Conservation (phyloP, 2,888 invertebrate species). For the Drosophila meridionalis region DNA sequence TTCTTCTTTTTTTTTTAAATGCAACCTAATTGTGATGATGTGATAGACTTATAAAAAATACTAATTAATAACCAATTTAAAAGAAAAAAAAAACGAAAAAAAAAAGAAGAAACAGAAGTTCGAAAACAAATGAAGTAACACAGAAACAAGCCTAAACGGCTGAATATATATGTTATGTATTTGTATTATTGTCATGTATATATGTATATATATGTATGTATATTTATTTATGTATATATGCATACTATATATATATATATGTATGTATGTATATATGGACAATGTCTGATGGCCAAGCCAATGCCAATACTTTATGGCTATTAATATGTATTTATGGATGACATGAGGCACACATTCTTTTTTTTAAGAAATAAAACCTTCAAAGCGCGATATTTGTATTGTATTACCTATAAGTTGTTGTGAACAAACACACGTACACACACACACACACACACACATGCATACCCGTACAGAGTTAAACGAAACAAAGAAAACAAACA, state of each 20-base stretch:
- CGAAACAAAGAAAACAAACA: conserved; percentile 40
- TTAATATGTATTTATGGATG: conserved; percentile 82
- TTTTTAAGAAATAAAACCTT: conserved; percentile 70
- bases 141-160: conserved; percentile 26
- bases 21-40: conserved; percentile 84
- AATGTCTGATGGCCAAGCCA: conserved; percentile 55
- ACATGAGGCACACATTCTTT: conserved; percentile 83
- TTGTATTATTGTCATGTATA: conserved; percentile 63
- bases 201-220: conserved; percentile 24
- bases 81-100: conserved; percentile 23
- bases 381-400: conserved; percentile 76
- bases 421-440: conserved; percentile 47
- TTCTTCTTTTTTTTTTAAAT: conserved; percentile 65
- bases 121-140: conserved; percentile 39
- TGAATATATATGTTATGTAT: conserved; percentile 52
- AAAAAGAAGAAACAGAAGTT: not conserved
- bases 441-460: conserved; percentile 3
- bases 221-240: conserved; percentile 10
- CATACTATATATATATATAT: conserved; percentile 12
- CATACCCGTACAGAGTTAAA: conserved; percentile 43
- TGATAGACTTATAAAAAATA: conserved; percentile 83
- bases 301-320: conserved; percentile 61
- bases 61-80: conserved; percentile 72
- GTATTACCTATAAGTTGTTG: conserved; percentile 78
- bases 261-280: conserved; percentile 33